These are phyloP conservation scores for Pteromalus puparum DNA, from an alignment of 1,140 invertebrate genomes.

Conservation along the genomic window DNA sequence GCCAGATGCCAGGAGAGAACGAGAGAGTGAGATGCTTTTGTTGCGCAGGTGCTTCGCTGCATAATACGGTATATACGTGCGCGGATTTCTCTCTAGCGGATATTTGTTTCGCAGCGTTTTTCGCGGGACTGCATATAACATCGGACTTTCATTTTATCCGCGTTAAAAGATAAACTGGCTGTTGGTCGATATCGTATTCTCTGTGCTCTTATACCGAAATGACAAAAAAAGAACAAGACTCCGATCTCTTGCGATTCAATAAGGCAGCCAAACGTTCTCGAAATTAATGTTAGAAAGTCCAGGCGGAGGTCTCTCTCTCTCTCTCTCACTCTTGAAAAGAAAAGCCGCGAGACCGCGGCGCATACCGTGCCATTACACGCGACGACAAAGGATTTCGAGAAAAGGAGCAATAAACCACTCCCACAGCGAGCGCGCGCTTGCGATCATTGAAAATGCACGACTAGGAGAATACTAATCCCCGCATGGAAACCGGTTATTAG, in stretches of 20 bases:
- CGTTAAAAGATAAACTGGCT: too few relatives aligned
- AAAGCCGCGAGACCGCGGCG: slow-evolving; percentile 23
- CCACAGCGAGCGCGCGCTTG: slow-evolving; percentile 25
- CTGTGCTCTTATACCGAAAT: too few relatives aligned
- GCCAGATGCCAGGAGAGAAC: background rate
- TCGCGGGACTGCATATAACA: too few relatives aligned
- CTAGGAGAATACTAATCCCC: slow-evolving; percentile 68
- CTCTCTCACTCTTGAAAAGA: slow-evolving; percentile 18
- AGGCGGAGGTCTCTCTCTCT: background rate
- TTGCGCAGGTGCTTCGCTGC: background rate
- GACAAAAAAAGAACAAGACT: too few relatives aligned
- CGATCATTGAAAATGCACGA: slow-evolving; percentile 55
- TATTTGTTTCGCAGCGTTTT: background rate
- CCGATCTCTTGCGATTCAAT: too few relatives aligned
- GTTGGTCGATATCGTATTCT: too few relatives aligned
- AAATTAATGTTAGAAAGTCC: slow-evolving; percentile 43
- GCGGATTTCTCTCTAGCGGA: background rate
- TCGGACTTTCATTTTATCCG: too few relatives aligned
- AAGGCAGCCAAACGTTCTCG: background rate
- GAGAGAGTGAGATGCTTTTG: slow-evolving; percentile 1
- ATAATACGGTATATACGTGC: background rate
- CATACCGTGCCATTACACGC: slow-evolving; percentile 18
- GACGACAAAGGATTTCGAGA: slow-evolving; percentile 50
- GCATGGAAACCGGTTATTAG: slow-evolving; percentile 65
- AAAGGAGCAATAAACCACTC: slow-evolving; percentile 59